phyloP scores from a whole-genome alignment of 2,113 vertebrate species.

The Condylura cristata region DNA sequence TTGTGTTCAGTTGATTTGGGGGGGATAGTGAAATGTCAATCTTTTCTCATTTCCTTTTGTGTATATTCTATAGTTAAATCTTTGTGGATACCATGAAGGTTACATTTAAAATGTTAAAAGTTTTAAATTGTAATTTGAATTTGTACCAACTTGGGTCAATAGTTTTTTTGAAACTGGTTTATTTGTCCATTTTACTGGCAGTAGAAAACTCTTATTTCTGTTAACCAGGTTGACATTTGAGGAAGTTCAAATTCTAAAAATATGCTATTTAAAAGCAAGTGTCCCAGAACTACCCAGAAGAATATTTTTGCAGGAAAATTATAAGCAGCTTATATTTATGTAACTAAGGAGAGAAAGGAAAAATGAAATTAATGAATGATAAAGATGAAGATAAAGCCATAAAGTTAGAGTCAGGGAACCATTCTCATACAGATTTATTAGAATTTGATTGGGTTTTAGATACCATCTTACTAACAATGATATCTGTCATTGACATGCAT shows the following conservation, averaged over 20 bases:
- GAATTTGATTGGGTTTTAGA: slow-evolving; percentile 28
- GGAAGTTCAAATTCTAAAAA: slow-evolving; percentile 38
- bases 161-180: slow-evolving; percentile 1
- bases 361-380: background rate
- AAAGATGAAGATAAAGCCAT: background rate
- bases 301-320: background rate
- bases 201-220: background rate
- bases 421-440: background rate
- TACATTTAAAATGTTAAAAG: background rate
- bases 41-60: background rate
- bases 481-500: background rate
- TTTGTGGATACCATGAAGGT: background rate
- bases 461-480: background rate
- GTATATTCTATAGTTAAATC: background rate
- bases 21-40: background rate
- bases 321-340: background rate
- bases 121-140: background rate
- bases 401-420: background rate
- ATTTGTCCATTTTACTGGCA: slow-evolving; percentile 6
- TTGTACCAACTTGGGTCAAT: background rate
- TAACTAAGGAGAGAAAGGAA: background rate
- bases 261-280: slow-evolving; percentile 26
- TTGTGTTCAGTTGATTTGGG: background rate
- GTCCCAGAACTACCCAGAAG: background rate
- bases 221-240: slow-evolving; percentile 41